A percentile compares a stretch with the other conserved stretches of the same genome.
phyloP scores from a whole-genome alignment of 2,113 vertebrate genomes.

The Scytalopus superciliaris region DNA sequence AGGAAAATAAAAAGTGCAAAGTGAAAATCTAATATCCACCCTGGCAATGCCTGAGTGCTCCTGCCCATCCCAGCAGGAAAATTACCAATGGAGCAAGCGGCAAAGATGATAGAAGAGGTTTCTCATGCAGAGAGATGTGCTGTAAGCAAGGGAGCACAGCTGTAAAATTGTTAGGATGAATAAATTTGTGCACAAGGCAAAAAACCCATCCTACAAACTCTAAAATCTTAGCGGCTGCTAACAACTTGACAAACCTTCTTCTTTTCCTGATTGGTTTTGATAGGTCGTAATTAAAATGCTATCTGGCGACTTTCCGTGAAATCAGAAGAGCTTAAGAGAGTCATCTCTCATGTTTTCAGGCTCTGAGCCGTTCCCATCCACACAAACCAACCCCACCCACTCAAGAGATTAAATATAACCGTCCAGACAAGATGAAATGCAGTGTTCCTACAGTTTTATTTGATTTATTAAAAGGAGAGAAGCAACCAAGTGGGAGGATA shows the following conservation, averaged over 20 bases:
- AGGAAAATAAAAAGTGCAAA: neutral
- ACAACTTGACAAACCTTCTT: slow-evolving; percentile 17
- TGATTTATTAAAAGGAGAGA: slow-evolving; percentile 62
- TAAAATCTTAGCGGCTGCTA: neutral
- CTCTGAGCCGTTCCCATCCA: neutral
- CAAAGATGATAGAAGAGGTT: slow-evolving; percentile 58
- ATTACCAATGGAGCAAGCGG: slow-evolving; percentile 14
- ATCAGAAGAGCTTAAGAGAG: slow-evolving; percentile 55
- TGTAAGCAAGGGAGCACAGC: slow-evolving; percentile 42
- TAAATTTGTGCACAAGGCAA: slow-evolving; percentile 21
- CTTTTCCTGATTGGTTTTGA: slow-evolving; percentile 50
- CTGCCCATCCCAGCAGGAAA: slow-evolving; percentile 53
- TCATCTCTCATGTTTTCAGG: slow-evolving; percentile 49
- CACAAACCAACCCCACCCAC: slow-evolving; percentile 14
- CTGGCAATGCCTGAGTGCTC: slow-evolving; percentile 24
- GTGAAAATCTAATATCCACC: slow-evolving; percentile 50
- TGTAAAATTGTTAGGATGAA: slow-evolving; percentile 48
- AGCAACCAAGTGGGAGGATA: slow-evolving; percentile 9
- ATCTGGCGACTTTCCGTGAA: slow-evolving; percentile 1
- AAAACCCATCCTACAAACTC: neutral
- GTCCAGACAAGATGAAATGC: slow-evolving; percentile 54
- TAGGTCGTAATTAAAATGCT: slow-evolving; percentile 54
- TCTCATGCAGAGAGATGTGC: slow-evolving; percentile 60
- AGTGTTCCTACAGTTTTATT: slow-evolving; percentile 39
- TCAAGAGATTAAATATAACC: slow-evolving; percentile 26